Evolutionary conservation across 2,888 invertebrate species (phyloP).

Genomic region (Phyto melanocephala): DNA sequence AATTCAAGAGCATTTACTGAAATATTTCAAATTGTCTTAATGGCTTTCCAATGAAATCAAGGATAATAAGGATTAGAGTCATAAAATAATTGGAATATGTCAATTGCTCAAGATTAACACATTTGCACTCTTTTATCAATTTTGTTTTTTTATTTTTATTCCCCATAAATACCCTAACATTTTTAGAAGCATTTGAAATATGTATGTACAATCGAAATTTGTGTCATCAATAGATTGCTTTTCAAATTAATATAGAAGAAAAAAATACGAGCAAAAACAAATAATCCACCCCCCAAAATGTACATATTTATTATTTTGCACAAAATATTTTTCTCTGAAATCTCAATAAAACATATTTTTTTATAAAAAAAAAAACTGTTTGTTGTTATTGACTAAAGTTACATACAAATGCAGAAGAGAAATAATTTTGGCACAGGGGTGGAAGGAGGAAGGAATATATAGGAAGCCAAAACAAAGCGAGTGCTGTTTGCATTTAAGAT

Average conservation of each 20-base stretch:
- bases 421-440: no score
- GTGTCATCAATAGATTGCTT: constrained; percentile 45
- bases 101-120: constrained; percentile 26
- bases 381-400: constrained; percentile 11
- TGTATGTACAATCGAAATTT: constrained; percentile 28
- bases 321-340: not conserved
- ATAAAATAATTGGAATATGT: not conserved
- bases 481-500: constrained; percentile 58
- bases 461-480: not conserved
- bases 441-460: not conserved
- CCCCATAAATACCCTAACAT: no score
- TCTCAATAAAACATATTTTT: no score
- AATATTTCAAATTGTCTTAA: constrained; percentile 38
- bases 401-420: not conserved
- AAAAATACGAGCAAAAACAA: not conserved
- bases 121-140: not conserved
- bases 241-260: constrained; percentile 34
- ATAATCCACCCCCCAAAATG: constrained; percentile 16
- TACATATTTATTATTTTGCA: not conserved
- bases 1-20: not conserved
- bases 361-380: no score
- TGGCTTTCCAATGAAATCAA: constrained; percentile 19
- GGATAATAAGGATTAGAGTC: not conserved
- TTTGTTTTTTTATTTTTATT: no score
- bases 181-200: no score